These are phyloP conservation scores for Tetragonula carbonaria DNA, from an alignment of 2,888 invertebrate species.

Conservation along the genomic window DNA sequence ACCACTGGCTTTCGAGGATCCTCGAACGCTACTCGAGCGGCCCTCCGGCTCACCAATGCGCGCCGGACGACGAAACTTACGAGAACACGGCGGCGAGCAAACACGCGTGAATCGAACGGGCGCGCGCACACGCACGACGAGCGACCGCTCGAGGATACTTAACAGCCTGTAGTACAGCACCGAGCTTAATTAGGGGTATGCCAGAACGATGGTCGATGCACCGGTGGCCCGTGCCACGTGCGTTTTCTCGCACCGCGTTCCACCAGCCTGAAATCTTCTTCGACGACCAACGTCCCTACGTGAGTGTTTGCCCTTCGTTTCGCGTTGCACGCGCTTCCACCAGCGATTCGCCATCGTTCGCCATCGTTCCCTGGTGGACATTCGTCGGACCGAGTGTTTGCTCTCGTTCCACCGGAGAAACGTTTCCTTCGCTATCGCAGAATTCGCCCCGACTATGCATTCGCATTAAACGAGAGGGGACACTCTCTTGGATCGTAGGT, in stretches of 20 bases:
- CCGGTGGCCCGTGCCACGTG: slow-evolving; percentile 71
- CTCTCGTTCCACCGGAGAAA: slow-evolving; percentile 60
- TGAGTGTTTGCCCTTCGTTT: slow-evolving; percentile 74
- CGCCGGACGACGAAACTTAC: slow-evolving; percentile 61
- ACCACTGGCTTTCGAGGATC: slow-evolving; percentile 66
- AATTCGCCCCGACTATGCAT: slow-evolving; percentile 14
- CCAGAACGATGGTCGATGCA: slow-evolving; percentile 66
- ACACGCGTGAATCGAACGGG: slow-evolving; percentile 42
- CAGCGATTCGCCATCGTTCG: slow-evolving; percentile 29
- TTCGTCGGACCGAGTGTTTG: slow-evolving; percentile 65
- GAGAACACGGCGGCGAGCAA: slow-evolving; percentile 44
- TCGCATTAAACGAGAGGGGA: background rate
- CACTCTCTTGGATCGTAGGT: background rate
- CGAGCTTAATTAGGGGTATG: slow-evolving; percentile 76
- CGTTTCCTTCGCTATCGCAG: background rate
- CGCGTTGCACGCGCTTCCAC: slow-evolving; percentile 43
- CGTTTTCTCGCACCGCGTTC: slow-evolving; percentile 57
- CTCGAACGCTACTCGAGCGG: slow-evolving; percentile 62
- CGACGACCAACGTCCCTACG: slow-evolving; percentile 20
- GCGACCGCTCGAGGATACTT: slow-evolving; percentile 60
- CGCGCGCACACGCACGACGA: slow-evolving; percentile 40
- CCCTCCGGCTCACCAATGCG: slow-evolving; percentile 57
- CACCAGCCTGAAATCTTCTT: slow-evolving; percentile 29
- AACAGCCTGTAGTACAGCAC: slow-evolving; percentile 59
- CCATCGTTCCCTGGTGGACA: slow-evolving; percentile 52